phyloP scores from a whole-genome alignment of 2,797 vertebrate genomes.

The Sebastiscus albofasciatus region DNA sequence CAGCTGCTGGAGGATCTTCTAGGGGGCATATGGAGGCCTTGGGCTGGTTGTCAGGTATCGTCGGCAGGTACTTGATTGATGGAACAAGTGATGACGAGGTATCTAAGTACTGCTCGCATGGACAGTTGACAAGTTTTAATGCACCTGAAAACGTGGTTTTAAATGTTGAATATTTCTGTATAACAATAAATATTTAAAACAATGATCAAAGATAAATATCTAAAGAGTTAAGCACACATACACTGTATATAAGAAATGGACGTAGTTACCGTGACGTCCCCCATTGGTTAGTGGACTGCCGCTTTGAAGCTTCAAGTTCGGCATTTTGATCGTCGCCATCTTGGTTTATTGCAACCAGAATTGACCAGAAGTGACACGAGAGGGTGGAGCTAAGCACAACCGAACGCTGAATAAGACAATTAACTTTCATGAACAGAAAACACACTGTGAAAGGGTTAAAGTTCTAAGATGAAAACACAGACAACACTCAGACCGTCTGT shows the following conservation, averaged over 20 bases:
- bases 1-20: conserved; percentile 45
- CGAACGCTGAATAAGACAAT: too few relatives aligned
- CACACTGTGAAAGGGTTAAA: too few relatives aligned
- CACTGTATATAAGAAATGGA: too few relatives aligned
- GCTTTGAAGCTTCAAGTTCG: too few relatives aligned
- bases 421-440: too few relatives aligned
- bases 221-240: not conserved
- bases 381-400: too few relatives aligned
- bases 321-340: too few relatives aligned
- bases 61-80: conserved; percentile 7
- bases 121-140: not conserved
- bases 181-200: not conserved
- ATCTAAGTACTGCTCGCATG: not conserved
- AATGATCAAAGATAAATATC: not conserved
- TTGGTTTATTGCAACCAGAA: fast-evolving
- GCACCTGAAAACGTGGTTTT: not conserved
- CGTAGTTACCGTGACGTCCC: too few relatives aligned
- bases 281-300: too few relatives aligned
- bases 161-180: not conserved
- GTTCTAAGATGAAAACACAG: too few relatives aligned
- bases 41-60: conserved; percentile 12
- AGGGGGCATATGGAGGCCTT: not conserved
- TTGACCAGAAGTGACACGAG: too few relatives aligned
- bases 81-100: not conserved
- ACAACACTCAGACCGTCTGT: too few relatives aligned